Evolutionary conservation across 92 coral and sea anemone species (phyloP), one percentile per base, ranked within the genome.

Genomic region (Montipora capitata): DNA sequence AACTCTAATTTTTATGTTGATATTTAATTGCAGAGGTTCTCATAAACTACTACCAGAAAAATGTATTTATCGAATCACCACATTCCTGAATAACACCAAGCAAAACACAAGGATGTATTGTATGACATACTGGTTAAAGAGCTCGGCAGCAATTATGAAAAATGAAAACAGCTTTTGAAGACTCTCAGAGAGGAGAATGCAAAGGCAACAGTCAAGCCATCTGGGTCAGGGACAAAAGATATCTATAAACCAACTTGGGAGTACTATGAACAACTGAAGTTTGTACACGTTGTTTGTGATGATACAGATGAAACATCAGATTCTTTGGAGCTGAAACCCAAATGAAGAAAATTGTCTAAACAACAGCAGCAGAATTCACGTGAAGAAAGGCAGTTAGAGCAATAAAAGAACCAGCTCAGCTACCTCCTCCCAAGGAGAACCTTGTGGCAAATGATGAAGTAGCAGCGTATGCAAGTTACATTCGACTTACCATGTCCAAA

Each of bases 191-290:
- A 84, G 67, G 93, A 89, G 76, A 65, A 68, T 69, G 73, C 73
- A 52, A 89, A 89, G 69, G 90, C 89, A 49, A 51, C 48, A 45
- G 66, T 51, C 71, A 89, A 76, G 76, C 93, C 90, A 67, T 85
- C 90, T 70, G 93, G 93, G 14, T 75, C 89, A 73, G 90, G 85
- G 20, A 78, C 90, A 41, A 74, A 75, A 43, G 93, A 89, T 16
- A 78, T 84, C 20, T 89, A 89, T 74, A 63, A 75, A 67, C 56
- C 93, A 51, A 58, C 79, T 0, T 89, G 85, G 84, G 90, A 84
- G 78, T 89, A 84, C 76, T 89, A 89, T 78, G 85, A 70, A 48
- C 93, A 66, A 59, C 63, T 84, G 41, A 61, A 68, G 84, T 89
- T 89, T 76, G 76, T 78, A 45, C 45, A 74, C 45, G 69, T 70